These are phyloP conservation scores for Trachelus troglodyta DNA, from an alignment of 2,888 invertebrate genomes.

Conservation along the genomic window DNA sequence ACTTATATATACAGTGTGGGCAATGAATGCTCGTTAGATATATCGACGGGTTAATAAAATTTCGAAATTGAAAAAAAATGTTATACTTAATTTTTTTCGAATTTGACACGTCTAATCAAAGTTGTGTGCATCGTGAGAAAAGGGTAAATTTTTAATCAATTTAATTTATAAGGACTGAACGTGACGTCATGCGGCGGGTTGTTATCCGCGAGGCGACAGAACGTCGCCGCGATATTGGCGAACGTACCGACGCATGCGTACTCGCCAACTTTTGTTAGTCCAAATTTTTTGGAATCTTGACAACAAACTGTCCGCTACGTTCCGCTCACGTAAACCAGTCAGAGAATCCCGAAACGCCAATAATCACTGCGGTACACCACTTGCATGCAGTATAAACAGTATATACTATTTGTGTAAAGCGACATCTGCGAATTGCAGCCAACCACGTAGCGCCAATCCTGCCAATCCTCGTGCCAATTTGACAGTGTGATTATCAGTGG, in stretches of 20 bases:
- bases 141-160: background rate
- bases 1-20: background rate
- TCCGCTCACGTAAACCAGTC: slow-evolving; percentile 1
- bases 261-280: slow-evolving; percentile 20
- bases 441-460: background rate
- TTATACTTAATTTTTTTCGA: background rate
- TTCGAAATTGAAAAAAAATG: background rate
- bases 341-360: background rate
- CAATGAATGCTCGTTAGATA: background rate
- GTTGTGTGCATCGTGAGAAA: background rate
- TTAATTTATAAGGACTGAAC: background rate
- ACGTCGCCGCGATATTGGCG: slow-evolving; percentile 55
- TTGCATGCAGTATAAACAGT: background rate
- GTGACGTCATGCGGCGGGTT: background rate
- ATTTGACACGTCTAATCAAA: background rate
- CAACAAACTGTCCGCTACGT: slow-evolving; percentile 45
- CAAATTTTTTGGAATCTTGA: slow-evolving; percentile 53
- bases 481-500: background rate
- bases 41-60: background rate
- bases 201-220: slow-evolving; percentile 40
- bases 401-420: background rate
- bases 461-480: background rate
- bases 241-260: slow-evolving; percentile 41
- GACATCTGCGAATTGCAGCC: background rate
- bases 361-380: background rate